Evolutionary conservation across 2,797 vertebrate genomes (phyloP).

Genomic region (Chelidonichthys spinosus): DNA sequence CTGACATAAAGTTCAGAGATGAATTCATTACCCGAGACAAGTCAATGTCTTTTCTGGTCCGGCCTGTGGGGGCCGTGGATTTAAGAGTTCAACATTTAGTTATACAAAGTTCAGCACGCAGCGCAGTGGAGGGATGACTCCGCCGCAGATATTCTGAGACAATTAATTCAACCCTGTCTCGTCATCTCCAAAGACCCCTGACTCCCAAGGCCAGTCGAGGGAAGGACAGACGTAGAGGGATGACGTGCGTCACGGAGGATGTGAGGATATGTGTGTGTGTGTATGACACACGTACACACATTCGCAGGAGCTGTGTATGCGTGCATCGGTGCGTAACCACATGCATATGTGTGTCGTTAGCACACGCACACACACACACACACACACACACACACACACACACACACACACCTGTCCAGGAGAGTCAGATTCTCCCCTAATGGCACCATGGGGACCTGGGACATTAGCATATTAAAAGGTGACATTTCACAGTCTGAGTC

Average conservation of each 20-base stretch:
- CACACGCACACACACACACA: slow-evolving; percentile 38
- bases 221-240: slow-evolving; percentile 50
- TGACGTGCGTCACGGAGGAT: slow-evolving; percentile 44
- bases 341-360: background rate
- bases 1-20: slow-evolving; percentile 63
- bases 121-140: slow-evolving; percentile 29
- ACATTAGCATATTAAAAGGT: slow-evolving; percentile 88
- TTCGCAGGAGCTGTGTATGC: slow-evolving; percentile 6
- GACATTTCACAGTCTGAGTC: slow-evolving; percentile 78
- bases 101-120: slow-evolving; percentile 58
- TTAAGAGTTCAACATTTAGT: slow-evolving; percentile 54
- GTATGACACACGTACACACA: slow-evolving; percentile 17
- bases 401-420: slow-evolving; percentile 67
- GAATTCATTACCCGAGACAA: slow-evolving; percentile 61
- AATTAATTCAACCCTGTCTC: slow-evolving; percentile 67
- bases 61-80: slow-evolving; percentile 44
- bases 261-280: background rate
- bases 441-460: slow-evolving; percentile 70
- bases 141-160: slow-evolving; percentile 42
- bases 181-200: slow-evolving; percentile 48
- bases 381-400: slow-evolving; percentile 16
- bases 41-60: slow-evolving; percentile 49
- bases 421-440: slow-evolving; percentile 71
- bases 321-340: background rate
- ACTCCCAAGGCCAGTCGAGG: slow-evolving; percentile 53